Evolutionary conservation across 2,113 vertebrate species (phyloP), one percentile per base, ranked within the genome.

Genomic region (Ivindomyrus marchei): DNA sequence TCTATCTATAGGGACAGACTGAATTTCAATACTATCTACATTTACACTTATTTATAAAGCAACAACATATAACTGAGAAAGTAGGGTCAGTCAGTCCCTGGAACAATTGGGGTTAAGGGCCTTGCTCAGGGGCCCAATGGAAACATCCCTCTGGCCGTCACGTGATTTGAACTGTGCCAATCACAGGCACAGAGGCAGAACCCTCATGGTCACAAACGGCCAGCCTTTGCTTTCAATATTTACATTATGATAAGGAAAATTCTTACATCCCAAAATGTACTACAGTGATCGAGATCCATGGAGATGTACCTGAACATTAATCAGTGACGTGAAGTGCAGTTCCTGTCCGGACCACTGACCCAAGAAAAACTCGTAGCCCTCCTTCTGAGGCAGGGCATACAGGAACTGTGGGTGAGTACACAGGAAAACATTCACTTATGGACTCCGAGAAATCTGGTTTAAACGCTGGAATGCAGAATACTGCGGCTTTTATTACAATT

Each of bases 341-440:
- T 98, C 95, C 50, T 95, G 91, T 90, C 95, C 95, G 27, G 97
- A 96, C 98, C 98, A 99, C 77, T 98, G 98, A 89, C 98, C 98
- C 90, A 99, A 93, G 27, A 97, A 98, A 94, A 99, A 99, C 93
- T 99, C 98, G 13, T 99, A 99, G 2, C 98, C 98, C 92, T 98
- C 97, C 90, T 95, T 94, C 94, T 97, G 97, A 89, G 98, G 98
- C 91, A 99, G 90, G 21, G 97, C 97, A 89, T 97, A 99, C 0
- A 99, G 95, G 92, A 99, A 99, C 98, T 99, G 92, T 46, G 66
- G 42, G 87, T 4, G 42, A 42, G 39, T 70, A 70, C 62, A 70
- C 31, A 17, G n/a, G 52, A 27, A 85, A 87, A 42, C 19, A 62
- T 19, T 50, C 24, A 88, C 24, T 56, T 27, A 15, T 52, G 13